Percentiles rank a stretch among this genome's conserved stretches.
phyloP scores from a whole-genome alignment of 2,888 invertebrate species.

The Pheosia gnoma region DNA sequence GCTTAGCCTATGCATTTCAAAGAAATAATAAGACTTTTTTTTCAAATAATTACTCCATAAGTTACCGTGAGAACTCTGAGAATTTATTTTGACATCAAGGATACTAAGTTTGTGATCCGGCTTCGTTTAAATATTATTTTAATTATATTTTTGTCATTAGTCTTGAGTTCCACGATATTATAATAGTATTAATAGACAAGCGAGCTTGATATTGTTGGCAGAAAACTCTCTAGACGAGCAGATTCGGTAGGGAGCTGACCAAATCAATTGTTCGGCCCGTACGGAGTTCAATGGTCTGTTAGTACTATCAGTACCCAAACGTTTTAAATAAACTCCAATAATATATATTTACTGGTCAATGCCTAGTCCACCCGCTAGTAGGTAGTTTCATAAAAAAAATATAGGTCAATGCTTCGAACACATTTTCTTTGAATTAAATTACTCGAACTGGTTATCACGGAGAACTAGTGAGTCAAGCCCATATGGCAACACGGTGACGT shows the following conservation, averaged over 20 bases:
- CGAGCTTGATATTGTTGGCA: too few relatives aligned
- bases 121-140: neutral
- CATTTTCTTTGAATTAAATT: constrained; percentile 34
- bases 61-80: neutral
- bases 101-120: neutral
- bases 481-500: constrained; percentile 34
- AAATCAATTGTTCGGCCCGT: too few relatives aligned
- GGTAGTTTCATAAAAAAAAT: constrained; percentile 10
- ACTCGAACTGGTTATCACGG: constrained; percentile 20
- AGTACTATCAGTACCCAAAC: too few relatives aligned
- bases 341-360: too few relatives aligned
- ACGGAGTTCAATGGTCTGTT: too few relatives aligned
- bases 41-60: neutral
- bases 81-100: neutral
- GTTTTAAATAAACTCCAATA: too few relatives aligned
- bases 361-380: neutral
- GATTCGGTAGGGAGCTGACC: too few relatives aligned
- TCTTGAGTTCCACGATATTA: neutral
- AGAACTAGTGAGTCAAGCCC: constrained; percentile 26
- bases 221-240: too few relatives aligned
- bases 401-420: constrained; percentile 25
- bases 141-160: neutral
- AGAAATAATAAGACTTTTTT: neutral
- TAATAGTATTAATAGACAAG: neutral
- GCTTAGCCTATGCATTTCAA: neutral